Base-by-base conservation (phyloP, 2,888 invertebrate genomes). In the Thymelicus acteon region DNA sequence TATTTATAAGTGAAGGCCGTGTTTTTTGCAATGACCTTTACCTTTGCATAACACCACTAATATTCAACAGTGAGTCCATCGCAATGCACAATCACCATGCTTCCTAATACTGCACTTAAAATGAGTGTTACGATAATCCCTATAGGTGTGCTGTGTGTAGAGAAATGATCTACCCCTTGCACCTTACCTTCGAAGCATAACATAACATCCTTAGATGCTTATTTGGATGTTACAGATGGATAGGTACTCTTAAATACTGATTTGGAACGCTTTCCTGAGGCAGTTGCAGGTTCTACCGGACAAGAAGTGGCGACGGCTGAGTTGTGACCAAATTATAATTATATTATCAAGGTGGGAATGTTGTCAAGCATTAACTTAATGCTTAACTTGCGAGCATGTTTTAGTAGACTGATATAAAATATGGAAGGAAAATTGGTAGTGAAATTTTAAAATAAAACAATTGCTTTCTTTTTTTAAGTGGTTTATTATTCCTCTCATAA, bases 401-500 rank as follows among this genome's bases (percentile, higher is more conserved):
- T 52, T 19, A 19, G 19, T 19, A 19, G 49, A 19, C 49, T 15
- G 49, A 52, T 52, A 7, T 6, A 8, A 19, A 19, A 2, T 52
- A 19, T 15, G 7, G 8, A 52, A 12, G 7, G 15, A 6, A 52
- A 52, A 15, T 7, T 52, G 7, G 15, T 44, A 44, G 8, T 52
- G 49, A 7, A 15, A 49, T 39, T 31, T 31, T 13, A 6, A 37
- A 58, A 44, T 63, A 65, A 65, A 57, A 57, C 24, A 37, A 7
- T 19, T 0, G 15, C 8, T 44, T 24, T 12, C 19, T 31, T 58
- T 58, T 66, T 48, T 58, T 13, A 58, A 31, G 19, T 60, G 39
- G 49, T 52, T 52, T 52, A 39, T 67, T 67, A 60, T 60, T 67
- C 19, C 48, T 15, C n/a, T 48, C 15, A 58, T 57, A 64, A 24